A percentile compares a stretch with the other conserved stretches of the same genome.
Evolutionary conservation across 2,888 invertebrate genomes (phyloP).

Genomic region (Hydriomena furcata): DNA sequence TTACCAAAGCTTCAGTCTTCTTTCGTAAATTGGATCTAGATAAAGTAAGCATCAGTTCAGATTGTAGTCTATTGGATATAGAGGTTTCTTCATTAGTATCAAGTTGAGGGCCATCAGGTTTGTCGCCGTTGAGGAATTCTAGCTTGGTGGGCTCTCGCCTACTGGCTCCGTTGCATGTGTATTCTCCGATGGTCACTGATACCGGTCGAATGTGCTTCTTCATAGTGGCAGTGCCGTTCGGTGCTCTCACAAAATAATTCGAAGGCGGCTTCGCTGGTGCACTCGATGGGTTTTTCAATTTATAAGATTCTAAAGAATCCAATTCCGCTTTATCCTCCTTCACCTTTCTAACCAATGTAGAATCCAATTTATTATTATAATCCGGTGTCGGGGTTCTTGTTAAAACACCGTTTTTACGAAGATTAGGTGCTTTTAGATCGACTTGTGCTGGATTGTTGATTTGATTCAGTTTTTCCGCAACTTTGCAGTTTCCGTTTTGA

Average conservation of each 20-base stretch:
- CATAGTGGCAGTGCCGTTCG: slow-evolving; percentile 81
- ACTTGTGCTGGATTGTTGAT: slow-evolving; percentile 21
- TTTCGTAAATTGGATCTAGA: slow-evolving; percentile 90
- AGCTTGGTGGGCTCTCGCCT: slow-evolving; percentile 87
- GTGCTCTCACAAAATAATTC: slow-evolving; percentile 86
- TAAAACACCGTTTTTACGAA: slow-evolving; percentile 62
- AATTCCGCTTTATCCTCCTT: slow-evolving; percentile 86
- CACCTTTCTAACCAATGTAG: slow-evolving; percentile 49
- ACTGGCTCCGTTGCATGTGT: slow-evolving; percentile 82
- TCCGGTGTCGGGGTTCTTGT: slow-evolving; percentile 72
- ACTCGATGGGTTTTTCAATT: slow-evolving; percentile 85
- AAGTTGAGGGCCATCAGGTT: slow-evolving; percentile 59
- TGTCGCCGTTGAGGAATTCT: slow-evolving; percentile 85
- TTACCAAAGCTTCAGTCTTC: slow-evolving; percentile 87
- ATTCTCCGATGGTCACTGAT: slow-evolving; percentile 89
- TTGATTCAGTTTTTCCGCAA: slow-evolving; percentile 7
- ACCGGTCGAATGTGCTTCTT: slow-evolving; percentile 84
- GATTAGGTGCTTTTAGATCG: slow-evolving; percentile 55
- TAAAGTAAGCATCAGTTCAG: slow-evolving; percentile 89
- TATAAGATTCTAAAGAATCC: slow-evolving; percentile 90
- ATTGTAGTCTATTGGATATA: slow-evolving; percentile 87
- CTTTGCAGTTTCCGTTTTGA: slow-evolving; percentile 58
- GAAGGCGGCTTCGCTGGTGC: slow-evolving; percentile 86
- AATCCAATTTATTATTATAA: slow-evolving; percentile 63
- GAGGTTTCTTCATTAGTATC: slow-evolving; percentile 71